A percentile compares a stretch with the other conserved stretches of the same genome.
These are phyloP conservation scores for Propithecus deckenii DNA, from an alignment of 2,797 vertebrate species.

Conservation along the genomic window DNA sequence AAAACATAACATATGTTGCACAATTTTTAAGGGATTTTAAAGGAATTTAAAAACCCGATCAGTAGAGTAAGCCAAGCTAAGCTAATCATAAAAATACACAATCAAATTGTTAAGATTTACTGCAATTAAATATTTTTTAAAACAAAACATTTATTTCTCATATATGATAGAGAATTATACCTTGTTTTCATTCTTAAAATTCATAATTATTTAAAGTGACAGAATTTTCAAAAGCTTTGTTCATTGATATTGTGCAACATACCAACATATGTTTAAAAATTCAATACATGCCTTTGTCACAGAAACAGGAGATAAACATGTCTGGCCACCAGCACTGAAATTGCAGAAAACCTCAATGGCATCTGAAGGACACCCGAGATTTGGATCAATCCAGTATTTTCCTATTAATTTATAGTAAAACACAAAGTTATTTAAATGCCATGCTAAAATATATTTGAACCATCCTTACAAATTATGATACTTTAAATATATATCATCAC, in stretches of 20 bases:
- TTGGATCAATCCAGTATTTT: conserved; percentile 98
- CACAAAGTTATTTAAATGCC: conserved; percentile 24
- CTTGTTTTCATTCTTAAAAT: conserved; percentile 40
- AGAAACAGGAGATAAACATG: conserved; percentile 92
- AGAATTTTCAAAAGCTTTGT: neutral
- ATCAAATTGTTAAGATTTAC: neutral
- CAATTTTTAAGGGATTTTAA: neutral
- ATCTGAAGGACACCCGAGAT: conserved; percentile 96
- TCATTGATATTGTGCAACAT: neutral
- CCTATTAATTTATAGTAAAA: conserved; percentile 83
- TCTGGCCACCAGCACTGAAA: conserved; percentile 97
- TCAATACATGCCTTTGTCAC: conserved; percentile 89
- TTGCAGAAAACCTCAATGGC: conserved; percentile 98
- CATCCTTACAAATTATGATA: neutral
- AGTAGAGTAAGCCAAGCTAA: neutral
- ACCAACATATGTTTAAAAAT: neutral
- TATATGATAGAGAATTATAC: neutral
- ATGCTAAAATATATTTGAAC: conserved; percentile 27
- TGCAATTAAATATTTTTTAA: neutral
- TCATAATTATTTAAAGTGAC: neutral
- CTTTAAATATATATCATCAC: neutral
- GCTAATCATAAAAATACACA: neutral
- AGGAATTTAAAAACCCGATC: neutral
- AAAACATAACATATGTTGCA: neutral
- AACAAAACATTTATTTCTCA: neutral